Conservation (phyloP, 1,140 invertebrate species). For the Homalodisca vitripennis region DNA sequence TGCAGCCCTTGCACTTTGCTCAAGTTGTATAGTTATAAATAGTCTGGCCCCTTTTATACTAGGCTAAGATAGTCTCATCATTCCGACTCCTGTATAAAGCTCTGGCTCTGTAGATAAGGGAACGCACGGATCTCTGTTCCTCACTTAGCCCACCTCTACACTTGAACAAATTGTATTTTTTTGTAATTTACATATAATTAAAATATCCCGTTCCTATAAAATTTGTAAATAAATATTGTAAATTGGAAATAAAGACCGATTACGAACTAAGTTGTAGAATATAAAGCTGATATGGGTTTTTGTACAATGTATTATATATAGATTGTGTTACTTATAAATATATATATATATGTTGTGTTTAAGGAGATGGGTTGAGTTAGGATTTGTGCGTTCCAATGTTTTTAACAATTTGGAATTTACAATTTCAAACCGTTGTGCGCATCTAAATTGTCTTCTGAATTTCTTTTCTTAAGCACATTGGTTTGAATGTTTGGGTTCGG, state of each 20-base stretch:
- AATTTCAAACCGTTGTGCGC: constrained; percentile 20
- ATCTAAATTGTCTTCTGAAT: constrained; percentile 15
- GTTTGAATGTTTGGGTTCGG: constrained; percentile 25
- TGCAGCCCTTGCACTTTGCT: constrained; percentile 26
- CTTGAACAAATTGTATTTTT: constrained; percentile 30
- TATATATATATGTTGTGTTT: constrained; percentile 18
- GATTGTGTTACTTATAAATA: constrained; percentile 26
- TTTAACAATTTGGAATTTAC: constrained; percentile 3
- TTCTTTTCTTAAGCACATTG: constrained; percentile 12
- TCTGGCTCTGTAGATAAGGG: constrained; percentile 18
- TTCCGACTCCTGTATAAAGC: constrained; percentile 22
- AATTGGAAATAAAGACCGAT: constrained; percentile 27
- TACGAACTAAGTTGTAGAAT: constrained; percentile 22
- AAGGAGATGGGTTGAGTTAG: constrained; percentile 10
- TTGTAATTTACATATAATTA: constrained; percentile 29
- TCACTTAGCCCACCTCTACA: constrained; percentile 21
- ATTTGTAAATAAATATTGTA: constrained; percentile 31
- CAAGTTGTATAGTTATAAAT: constrained; percentile 27
- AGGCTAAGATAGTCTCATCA: constrained; percentile 26
- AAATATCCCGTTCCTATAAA: constrained; percentile 27
- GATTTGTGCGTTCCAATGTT: constrained; percentile 18
- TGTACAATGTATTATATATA: constrained; percentile 26
- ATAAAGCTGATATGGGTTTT: constrained; percentile 17
- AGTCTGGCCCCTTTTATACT: constrained; percentile 26
- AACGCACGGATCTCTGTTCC: constrained; percentile 21